Base-by-base conservation (phyloP, 2,888 invertebrate species). In the Troglohyphantes excavatus region DNA sequence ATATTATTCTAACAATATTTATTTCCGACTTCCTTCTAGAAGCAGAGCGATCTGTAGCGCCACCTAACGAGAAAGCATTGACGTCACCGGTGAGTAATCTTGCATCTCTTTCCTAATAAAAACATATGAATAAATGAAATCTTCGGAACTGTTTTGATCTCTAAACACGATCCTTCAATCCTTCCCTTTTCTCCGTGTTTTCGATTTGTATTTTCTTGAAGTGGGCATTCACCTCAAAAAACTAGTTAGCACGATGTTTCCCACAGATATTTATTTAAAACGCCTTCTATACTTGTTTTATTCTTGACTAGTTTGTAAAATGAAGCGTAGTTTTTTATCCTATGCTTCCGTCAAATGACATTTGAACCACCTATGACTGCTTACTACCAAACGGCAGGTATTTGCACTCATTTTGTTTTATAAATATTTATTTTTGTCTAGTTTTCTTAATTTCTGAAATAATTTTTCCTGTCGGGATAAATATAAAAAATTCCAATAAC, bases 21-120 rank as follows among this genome's bases (percentile, higher is more conserved):
- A n/a, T n/a, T n/a, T n/a, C n/a, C n/a, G n/a, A n/a, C n/a, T 72
- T 63, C 33, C 19, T 86, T 78, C 43, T 61, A 86, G 86, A 72
- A 39, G 11, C 43, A 29, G 72, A 43, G 9, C 59, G 70, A n/a
- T n/a, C 63, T 27, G 39, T 39, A 72, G 79, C 86, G 79, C 72
- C 86, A 78, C 33, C 86, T 79, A 78, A 43, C 33, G 84, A 75
- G 19, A 86, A 86, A 72, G 61, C 72, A 43, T 33, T 72, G 70
- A 78, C 78, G 63, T 79, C 79, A 72, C 46, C 61, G 79, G 86
- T 86, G 46, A 86, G 86, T 86, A 26, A 70, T 5, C 39, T n/a
- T 39, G 7, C 5, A n/a, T 21, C 5, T 23, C 53, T 53, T 2
- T 26, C 26, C 13, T 39, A n/a, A 29, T n/a, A 3, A 9, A 0